Percentiles rank a stretch among this genome's conserved stretches.
These are phyloP conservation scores for Adelosebastes latens DNA, from an alignment of 2,797 vertebrate species.

Conservation along the genomic window DNA sequence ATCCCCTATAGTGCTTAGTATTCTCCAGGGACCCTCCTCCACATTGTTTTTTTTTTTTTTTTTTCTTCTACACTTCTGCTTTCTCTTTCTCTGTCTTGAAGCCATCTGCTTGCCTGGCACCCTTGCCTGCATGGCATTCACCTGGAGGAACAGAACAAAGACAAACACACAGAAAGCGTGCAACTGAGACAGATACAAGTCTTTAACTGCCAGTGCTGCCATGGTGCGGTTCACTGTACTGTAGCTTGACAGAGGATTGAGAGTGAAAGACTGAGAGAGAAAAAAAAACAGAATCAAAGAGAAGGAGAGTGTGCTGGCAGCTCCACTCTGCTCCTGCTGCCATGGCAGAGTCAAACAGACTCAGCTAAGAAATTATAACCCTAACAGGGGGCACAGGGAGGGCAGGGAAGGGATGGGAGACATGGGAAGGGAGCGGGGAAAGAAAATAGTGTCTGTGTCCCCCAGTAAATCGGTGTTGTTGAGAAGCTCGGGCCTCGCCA, in stretches of 20 bases:
- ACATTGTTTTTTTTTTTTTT: neutral
- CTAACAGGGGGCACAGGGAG: conserved; percentile 33
- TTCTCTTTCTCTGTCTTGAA: conserved; percentile 24
- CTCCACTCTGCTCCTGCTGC: conserved; percentile 20
- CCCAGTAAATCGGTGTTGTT: conserved; percentile 68
- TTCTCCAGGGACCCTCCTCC: conserved; percentile 22
- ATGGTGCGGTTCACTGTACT: conserved; percentile 33
- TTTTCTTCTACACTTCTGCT: neutral
- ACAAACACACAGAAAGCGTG: conserved; percentile 9
- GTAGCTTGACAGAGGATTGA: conserved; percentile 23
- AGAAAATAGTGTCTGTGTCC: conserved; percentile 54
- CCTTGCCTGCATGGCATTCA: conserved; percentile 36
- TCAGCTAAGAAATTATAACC: conserved; percentile 34
- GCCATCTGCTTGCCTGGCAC: conserved; percentile 78
- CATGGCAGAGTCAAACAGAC: conserved; percentile 47
- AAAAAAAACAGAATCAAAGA: conserved; percentile 17
- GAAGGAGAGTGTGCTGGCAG: conserved; percentile 41
- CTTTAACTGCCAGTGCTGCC: conserved; percentile 35
- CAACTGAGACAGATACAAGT: conserved; percentile 40
- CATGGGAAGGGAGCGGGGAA: conserved; percentile 3
- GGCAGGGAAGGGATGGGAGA: conserved; percentile 11
- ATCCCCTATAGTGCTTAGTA: conserved; percentile 10
- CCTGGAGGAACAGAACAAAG: conserved; percentile 37
- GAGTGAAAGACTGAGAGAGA: conserved; percentile 13
- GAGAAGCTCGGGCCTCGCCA: conserved; percentile 46